Evolutionary conservation across 2,797 vertebrate species (phyloP).

Genomic region (Garrulus glandarius): DNA sequence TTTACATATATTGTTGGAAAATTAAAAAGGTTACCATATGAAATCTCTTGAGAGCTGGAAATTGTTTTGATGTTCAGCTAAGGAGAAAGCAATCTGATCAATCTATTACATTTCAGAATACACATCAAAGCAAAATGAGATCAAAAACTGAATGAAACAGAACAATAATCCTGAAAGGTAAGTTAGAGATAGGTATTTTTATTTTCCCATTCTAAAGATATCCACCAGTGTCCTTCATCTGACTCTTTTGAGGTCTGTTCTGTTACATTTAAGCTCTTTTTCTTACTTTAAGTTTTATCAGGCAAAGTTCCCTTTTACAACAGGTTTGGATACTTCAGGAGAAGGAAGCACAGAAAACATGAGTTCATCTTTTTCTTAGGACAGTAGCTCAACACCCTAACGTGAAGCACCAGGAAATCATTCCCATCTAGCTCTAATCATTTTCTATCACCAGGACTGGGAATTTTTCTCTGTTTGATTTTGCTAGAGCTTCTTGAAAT

Average conservation of each 20-base stretch:
- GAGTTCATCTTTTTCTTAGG: background rate
- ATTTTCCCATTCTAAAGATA: background rate
- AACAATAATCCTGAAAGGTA: background rate
- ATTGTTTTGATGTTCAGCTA: background rate
- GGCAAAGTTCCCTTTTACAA: background rate
- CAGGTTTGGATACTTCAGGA: background rate
- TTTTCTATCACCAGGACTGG: background rate
- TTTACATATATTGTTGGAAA: background rate
- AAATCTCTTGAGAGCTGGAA: background rate
- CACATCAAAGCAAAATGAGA: background rate
- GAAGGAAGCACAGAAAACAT: background rate
- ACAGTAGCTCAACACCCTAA: background rate
- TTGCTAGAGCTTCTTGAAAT: background rate
- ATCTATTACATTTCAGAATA: background rate
- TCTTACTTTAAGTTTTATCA: background rate
- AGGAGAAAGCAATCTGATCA: background rate
- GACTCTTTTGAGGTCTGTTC: background rate
- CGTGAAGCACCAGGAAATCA: background rate
- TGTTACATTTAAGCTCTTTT: background rate
- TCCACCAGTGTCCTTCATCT: background rate
- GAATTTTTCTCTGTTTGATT: background rate
- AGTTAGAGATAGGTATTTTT: background rate
- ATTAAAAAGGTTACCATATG: background rate
- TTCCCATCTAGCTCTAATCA: background rate
- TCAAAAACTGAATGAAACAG: background rate